Evolutionary conservation across 2,888 invertebrate genomes (phyloP), one percentile per base, ranked within the genome.

Genomic region (Brenthis hecate): DNA sequence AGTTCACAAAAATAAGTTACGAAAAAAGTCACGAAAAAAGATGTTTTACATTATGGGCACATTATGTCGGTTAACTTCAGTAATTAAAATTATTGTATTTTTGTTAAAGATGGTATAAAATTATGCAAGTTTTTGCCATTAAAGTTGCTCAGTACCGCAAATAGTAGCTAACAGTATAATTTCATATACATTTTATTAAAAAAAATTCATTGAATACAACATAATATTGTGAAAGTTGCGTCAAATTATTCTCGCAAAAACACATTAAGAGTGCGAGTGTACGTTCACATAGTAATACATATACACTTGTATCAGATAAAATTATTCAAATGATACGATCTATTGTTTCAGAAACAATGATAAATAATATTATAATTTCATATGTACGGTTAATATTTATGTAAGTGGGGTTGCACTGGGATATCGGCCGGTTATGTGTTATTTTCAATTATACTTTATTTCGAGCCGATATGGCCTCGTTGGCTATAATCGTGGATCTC

Each of bases 251-350:
- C 13, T 58, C 50, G 65, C 50, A 13, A 56, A 56, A 50, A 13
- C n/a, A 36, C 23, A 67, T 73, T 75, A 36, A 65, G 67, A 53
- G 43, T 61, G 48, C 68, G 72, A 75, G 19, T 50, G 68, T 76
- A 76, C 77, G 73, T 53, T 36, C 75, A 76, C 81, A 75, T 78
- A 76, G 80, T 76, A 74, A 74, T 83, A 83, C 70, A 65, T 81
- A 82, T 87, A 88, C 85, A 85, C 85, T 86, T 87, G 85, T 85
- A 87, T 86, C 86, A 85, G 88, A 90, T 89, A 89, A 88, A 89
- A 89, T 89, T 89, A 91, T 91, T 91, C 89, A 90, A 91, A 91
- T 89, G 87, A 90, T 90, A 91, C 86, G 86, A 89, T 89, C 89
- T 90, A 89, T 91, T 91, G 91, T 87, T 88, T 86, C 87, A 85